These are phyloP conservation scores for Halictus ligatus DNA, from an alignment of 2,888 invertebrate genomes.

Conservation along the genomic window DNA sequence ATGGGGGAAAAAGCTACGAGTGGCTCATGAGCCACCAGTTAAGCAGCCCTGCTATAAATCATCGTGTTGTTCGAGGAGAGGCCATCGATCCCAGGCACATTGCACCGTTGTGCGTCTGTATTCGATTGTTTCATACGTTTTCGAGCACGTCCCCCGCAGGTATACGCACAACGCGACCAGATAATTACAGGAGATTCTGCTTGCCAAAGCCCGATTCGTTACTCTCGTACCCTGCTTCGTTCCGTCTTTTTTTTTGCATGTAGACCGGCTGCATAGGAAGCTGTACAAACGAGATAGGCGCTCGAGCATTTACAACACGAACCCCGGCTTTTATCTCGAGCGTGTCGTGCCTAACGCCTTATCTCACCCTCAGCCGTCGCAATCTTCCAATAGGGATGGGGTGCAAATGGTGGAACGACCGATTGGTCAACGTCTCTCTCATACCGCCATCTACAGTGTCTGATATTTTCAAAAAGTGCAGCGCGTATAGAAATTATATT, in stretches of 20 bases:
- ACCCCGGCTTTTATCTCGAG: slow-evolving; percentile 18
- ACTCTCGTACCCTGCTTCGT: slow-evolving; percentile 38
- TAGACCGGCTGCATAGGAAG: slow-evolving; percentile 42
- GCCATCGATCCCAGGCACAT: slow-evolving; percentile 25
- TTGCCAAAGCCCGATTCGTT: slow-evolving; percentile 59
- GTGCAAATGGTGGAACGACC: slow-evolving; percentile 21
- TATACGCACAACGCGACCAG: slow-evolving; percentile 7
- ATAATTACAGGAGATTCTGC: slow-evolving; percentile 62
- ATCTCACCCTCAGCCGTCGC: slow-evolving; percentile 44
- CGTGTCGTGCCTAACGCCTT: slow-evolving; percentile 48
- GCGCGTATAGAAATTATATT: too few relatives aligned
- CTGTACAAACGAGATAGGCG: slow-evolving; percentile 65
- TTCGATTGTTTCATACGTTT: slow-evolving; percentile 26
- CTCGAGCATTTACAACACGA: slow-evolving; percentile 44
- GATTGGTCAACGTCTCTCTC: slow-evolving; percentile 21
- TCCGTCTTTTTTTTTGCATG: slow-evolving; percentile 25
- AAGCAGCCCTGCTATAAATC: too few relatives aligned
- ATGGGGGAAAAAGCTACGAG: too few relatives aligned
- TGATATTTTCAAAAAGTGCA: background rate
- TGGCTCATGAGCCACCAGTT: too few relatives aligned
- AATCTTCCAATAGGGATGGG: slow-evolving; percentile 42
- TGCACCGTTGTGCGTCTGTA: slow-evolving; percentile 5
- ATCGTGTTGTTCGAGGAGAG: slow-evolving; percentile 22
- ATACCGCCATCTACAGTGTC: background rate
- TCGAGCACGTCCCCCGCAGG: slow-evolving; percentile 15